Base-by-base conservation (phyloP, 1,140 invertebrate species). In the Heliothis virescens region DNA sequence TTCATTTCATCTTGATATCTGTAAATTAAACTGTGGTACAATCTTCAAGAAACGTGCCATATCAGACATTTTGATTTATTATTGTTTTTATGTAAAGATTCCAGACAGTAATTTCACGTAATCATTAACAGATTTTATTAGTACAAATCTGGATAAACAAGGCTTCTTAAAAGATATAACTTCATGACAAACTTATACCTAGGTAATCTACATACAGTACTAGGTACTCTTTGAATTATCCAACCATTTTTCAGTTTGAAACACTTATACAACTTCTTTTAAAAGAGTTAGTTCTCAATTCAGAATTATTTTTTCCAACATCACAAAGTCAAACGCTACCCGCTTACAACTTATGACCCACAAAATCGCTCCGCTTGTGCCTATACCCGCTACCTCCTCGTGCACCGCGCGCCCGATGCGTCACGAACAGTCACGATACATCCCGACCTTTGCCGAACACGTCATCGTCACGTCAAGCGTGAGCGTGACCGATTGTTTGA, bases 401-500 rank as follows among this genome's bases (percentile, higher is more conserved):
- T 73, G 71, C 71, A 21, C 10, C 34, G 47, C 1, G 11, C 5
- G 29, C 52, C 73, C 73, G 73, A 60, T 75, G 47, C 57, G 15
- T 75, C 59, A 75, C 73, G 73, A 67, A 67, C 15, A 41, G 15
- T 75, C 59, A 75, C 73, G 73, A 67, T 48, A 67, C 15, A 18
- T 67, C 63, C 63, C 63, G 63, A 67, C n/a, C n/a, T 52, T 29
- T 75, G 41, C 62, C 41, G 53, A 47, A 26, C 59, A 48, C 57
- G 59, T 75, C 73, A 75, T 48, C 57, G 59, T 59, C 41, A 21
- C 57, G 53, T 72, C 50, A 72, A 55, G 16, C 16, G 29, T 57
- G 52, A 75, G n/a, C 73, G 57, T 75, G 57, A 75, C 57, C 72
- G 55, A 74, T 60, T 74, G 63, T 67, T 67, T 67, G 63, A 67